These are phyloP conservation scores for Micronisus gabar DNA, from an alignment of 2,113 vertebrate genomes.

Conservation along the genomic window DNA sequence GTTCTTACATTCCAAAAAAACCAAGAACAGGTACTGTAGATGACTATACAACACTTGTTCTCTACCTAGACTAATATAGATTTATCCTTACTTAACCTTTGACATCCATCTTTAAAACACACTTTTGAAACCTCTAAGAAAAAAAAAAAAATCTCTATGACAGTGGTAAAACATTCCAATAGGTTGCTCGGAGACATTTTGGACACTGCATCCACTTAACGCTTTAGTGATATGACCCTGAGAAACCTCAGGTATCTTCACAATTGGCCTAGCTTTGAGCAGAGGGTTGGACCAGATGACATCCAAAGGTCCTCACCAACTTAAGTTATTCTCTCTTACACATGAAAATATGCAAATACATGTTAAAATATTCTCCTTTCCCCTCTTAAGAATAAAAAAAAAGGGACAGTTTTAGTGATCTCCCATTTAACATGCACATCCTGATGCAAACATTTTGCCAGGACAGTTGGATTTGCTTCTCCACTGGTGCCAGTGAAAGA, in stretches of 20 bases:
- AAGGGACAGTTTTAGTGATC: not conserved
- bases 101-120: not conserved
- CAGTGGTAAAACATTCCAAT: not conserved
- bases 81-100: not conserved
- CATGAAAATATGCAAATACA: not conserved
- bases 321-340: not conserved
- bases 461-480: not conserved
- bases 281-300: not conserved
- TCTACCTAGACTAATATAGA: not conserved
- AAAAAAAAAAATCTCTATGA: not conserved
- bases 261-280: not conserved
- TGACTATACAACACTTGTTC: not conserved
- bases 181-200: not conserved
- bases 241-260: not conserved
- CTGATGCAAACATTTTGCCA: not conserved
- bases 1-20: not conserved
- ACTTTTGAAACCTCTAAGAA: not conserved
- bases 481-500: not conserved
- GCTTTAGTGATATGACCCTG: rapidly evolving
- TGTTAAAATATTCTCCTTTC: not conserved
- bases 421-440: not conserved
- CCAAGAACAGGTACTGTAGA: not conserved
- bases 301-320: not conserved
- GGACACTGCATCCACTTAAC: not conserved
- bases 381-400: not conserved